Conservation (phyloP, 2,797 vertebrate genomes). For the Nasua narica region DNA sequence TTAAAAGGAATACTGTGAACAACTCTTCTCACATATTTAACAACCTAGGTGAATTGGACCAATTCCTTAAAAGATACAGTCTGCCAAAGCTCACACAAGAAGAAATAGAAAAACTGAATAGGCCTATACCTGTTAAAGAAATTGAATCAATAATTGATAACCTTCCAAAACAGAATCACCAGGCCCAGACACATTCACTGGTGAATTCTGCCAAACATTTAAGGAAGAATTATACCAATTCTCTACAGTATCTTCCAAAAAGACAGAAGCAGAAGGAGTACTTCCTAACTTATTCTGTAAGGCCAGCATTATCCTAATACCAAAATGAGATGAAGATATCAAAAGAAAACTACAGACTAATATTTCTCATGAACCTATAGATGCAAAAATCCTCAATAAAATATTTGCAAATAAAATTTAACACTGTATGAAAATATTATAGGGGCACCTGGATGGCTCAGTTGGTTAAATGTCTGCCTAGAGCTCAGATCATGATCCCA, state of each 20-base stretch:
- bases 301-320: not conserved
- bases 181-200: not conserved
- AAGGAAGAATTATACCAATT: not conserved
- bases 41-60: not conserved
- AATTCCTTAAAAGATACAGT: not conserved
- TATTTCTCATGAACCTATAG: not conserved
- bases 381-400: not conserved
- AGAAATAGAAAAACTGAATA: not conserved
- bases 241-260: not conserved
- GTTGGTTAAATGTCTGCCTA: not conserved
- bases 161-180: not conserved
- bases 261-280: not conserved
- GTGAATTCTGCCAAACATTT: not conserved
- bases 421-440: not conserved
- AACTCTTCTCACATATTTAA: not conserved
- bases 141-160: not conserved
- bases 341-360: not conserved
- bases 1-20: not conserved
- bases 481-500: too few species aligned
- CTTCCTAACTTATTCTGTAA: not conserved
- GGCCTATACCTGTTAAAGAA: not conserved
- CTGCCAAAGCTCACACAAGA: not conserved
- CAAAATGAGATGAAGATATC: not conserved
- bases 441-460: not conserved
- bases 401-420: not conserved